These are phyloP conservation scores for Xestia rhomboidea DNA, from an alignment of 2,888 invertebrate species.

Conservation along the genomic window DNA sequence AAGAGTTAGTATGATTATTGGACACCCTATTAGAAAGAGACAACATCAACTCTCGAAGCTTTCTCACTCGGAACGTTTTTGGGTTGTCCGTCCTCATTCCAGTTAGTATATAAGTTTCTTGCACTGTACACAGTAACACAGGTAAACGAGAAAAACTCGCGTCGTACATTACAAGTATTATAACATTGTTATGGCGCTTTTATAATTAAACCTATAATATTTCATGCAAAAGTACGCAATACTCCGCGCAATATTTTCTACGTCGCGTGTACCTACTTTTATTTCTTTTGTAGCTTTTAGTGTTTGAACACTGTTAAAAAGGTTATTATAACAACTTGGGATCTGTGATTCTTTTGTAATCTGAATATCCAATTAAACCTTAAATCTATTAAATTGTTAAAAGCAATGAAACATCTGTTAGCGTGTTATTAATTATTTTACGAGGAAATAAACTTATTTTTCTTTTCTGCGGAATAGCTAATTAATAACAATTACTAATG, in stretches of 20 bases:
- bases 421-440: too few species aligned
- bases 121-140: slow-evolving; percentile 55
- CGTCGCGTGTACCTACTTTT: slow-evolving; percentile 34
- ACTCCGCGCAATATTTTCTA: slow-evolving; percentile 25
- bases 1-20: too few species aligned
- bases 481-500: too few species aligned
- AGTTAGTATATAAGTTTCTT: too few species aligned
- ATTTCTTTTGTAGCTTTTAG: slow-evolving; percentile 30
- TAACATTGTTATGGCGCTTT: slow-evolving; percentile 52
- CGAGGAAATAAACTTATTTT: too few species aligned
- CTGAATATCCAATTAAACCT: slow-evolving; percentile 5
- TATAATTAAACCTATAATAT: slow-evolving; percentile 57
- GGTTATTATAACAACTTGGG: not conserved
- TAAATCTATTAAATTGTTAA: not conserved
- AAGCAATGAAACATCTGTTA: not conserved
- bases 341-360: slow-evolving; percentile 9
- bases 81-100: too few species aligned
- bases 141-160: slow-evolving; percentile 55
- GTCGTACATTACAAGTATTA: slow-evolving; percentile 53
- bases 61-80: too few species aligned
- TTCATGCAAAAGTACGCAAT: slow-evolving; percentile 69
- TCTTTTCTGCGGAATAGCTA: too few species aligned
- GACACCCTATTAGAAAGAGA: too few species aligned
- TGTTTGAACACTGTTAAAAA: slow-evolving; percentile 12
- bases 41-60: too few species aligned